Percentiles rank a stretch among this genome's conserved stretches.
phyloP scores from a whole-genome alignment of 2,113 vertebrate genomes.

The Donacobius atricapilla region DNA sequence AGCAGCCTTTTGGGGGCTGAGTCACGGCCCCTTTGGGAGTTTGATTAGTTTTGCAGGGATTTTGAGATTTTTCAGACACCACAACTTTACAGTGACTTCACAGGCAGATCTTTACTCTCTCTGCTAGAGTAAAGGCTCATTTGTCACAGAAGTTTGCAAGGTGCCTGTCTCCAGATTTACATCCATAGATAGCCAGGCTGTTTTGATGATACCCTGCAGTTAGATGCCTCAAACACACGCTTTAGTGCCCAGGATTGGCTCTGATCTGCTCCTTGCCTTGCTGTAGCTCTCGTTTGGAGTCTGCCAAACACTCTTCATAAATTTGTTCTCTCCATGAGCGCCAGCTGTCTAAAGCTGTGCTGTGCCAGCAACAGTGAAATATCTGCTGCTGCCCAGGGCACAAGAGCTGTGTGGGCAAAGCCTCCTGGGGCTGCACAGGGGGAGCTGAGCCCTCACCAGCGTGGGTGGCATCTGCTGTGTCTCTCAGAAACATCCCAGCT shows the following conservation, averaged over 20 bases:
- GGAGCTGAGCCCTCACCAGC: neutral
- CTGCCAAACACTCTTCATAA: neutral
- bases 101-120: neutral
- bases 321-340: neutral
- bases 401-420: neutral
- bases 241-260: neutral
- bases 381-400: neutral
- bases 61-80: neutral
- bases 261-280: neutral
- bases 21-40: neutral
- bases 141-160: neutral
- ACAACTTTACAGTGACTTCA: neutral
- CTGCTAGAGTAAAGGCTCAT: neutral
- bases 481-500: neutral
- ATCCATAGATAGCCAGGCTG: neutral
- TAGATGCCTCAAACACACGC: neutral
- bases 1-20: neutral
- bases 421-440: rapidly evolving
- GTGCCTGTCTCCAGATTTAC: rapidly evolving
- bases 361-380: neutral
- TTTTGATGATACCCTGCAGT: neutral
- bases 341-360: neutral
- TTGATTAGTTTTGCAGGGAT: neutral
- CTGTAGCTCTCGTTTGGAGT: rapidly evolving
- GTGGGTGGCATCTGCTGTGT: constrained; percentile 4